Evolutionary conservation across 1,140 invertebrate species (phyloP).

Genomic region (Pentalonia nigronervosa): DNA sequence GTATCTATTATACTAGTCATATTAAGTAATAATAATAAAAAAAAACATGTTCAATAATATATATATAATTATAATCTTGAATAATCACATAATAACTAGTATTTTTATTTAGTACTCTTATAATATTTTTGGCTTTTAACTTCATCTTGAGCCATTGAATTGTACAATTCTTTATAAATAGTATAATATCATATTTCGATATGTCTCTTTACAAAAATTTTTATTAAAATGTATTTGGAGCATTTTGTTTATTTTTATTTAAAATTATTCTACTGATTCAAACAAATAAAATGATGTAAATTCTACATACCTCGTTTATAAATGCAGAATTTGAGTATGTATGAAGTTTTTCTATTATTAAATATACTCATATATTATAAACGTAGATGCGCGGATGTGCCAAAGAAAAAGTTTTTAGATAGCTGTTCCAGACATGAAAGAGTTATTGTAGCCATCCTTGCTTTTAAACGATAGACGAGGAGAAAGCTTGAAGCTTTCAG

Average conservation of each 20-base stretch:
- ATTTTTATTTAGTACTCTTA: not conserved
- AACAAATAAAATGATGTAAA: not conserved
- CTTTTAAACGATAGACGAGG: not conserved
- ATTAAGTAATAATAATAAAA: not conserved
- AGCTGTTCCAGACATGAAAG: constrained; percentile 29
- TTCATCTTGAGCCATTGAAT: not conserved
- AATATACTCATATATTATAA: constrained; percentile 20
- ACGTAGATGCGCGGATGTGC: not conserved
- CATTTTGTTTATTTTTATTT: constrained; percentile 1
- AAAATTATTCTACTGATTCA: not conserved
- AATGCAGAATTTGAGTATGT: not conserved
- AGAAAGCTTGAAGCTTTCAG: not conserved
- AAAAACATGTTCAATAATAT: not conserved
- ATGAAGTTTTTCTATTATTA: not conserved
- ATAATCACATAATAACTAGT: not conserved
- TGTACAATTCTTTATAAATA: not conserved
- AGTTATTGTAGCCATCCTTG: constrained; percentile 32
- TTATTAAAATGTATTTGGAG: not conserved
- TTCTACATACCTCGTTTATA: not conserved
- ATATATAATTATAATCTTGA: not conserved
- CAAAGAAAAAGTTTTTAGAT: constrained; percentile 28
- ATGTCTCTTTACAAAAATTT: not conserved
- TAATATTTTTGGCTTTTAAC: not conserved
- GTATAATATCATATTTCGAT: not conserved
- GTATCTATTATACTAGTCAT: not conserved